phyloP scores from a whole-genome alignment of 2,888 invertebrate genomes.

The Eupithecia centaureata region DNA sequence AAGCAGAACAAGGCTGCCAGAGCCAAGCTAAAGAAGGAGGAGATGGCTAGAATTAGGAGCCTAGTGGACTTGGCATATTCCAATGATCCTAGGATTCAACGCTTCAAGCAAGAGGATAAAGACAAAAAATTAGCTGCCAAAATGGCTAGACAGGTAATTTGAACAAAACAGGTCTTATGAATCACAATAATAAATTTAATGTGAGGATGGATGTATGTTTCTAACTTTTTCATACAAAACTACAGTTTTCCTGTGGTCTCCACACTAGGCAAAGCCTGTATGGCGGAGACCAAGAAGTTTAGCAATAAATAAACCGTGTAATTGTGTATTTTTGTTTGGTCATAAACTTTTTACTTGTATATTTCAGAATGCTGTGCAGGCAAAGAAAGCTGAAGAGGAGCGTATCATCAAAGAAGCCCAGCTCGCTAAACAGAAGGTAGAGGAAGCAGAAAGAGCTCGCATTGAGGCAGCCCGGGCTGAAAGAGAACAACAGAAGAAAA shows the following conservation, averaged over 20 bases:
- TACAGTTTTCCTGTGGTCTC: too few species aligned
- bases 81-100: slow-evolving; percentile 95
- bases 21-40: slow-evolving; percentile 97
- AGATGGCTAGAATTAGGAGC: slow-evolving; percentile 94
- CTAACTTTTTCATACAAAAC: background rate
- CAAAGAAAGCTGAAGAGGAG: slow-evolving; percentile 93
- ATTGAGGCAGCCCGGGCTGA: slow-evolving; percentile 93
- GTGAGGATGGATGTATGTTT: background rate
- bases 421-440: slow-evolving; percentile 89
- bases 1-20: slow-evolving; percentile 98
- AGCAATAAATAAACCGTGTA: slow-evolving; percentile 18
- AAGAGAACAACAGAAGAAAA: slow-evolving; percentile 92
- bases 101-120: slow-evolving; percentile 97
- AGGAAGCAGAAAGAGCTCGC: slow-evolving; percentile 91
- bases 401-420: slow-evolving; percentile 89
- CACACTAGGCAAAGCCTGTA: too few species aligned
- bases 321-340: slow-evolving; percentile 2
- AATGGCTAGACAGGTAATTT: slow-evolving; percentile 88
- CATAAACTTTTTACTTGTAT: too few species aligned
- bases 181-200: background rate
- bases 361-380: slow-evolving; percentile 89
- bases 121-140: slow-evolving; percentile 95
- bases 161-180: background rate
- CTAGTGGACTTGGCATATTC: slow-evolving; percentile 97
- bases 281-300: too few species aligned